These are phyloP conservation scores for Aurelia coerulea DNA, from an alignment of 30 jellyfish, hydroid and myxozoan species.

Conservation along the genomic window DNA sequence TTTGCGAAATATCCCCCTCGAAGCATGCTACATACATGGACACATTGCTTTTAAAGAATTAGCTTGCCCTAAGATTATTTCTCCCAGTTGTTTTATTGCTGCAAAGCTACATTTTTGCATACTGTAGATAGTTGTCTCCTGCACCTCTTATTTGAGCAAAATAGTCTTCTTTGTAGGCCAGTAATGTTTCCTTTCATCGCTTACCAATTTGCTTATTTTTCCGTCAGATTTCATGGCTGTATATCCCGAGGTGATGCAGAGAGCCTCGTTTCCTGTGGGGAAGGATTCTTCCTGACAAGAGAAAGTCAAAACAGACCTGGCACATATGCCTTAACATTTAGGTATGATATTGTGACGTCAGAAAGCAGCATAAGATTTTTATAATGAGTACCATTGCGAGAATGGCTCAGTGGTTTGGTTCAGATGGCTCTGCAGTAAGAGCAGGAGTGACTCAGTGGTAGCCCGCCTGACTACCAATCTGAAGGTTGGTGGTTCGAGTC, in stretches of 20 bases:
- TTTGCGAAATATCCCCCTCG: no score
- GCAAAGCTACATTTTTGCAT: neutral
- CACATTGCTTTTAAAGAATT: no score
- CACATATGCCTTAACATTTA: slow-evolving; percentile 84
- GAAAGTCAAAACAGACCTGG: slow-evolving; percentile 95
- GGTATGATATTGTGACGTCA: slow-evolving; percentile 50
- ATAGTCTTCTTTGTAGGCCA: no score
- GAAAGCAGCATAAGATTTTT: neutral
- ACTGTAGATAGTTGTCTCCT: neutral
- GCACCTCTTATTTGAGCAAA: neutral
- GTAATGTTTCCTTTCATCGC: no score
- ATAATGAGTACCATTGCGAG: no score
- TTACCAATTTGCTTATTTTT: neutral
- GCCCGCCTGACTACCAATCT: no score
- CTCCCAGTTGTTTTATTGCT: neutral
- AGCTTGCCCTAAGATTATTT: no score
- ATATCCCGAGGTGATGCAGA: slow-evolving; percentile 89
- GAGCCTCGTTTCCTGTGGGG: slow-evolving; percentile 62
- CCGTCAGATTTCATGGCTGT: slow-evolving; percentile 83
- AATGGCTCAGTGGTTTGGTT: no score
- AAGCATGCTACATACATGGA: no score
- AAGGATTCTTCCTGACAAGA: slow-evolving; percentile 83
- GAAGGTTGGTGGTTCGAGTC: no score
- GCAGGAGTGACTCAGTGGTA: no score
- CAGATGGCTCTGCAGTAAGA: no score